Conservation (phyloP, 2,888 invertebrate genomes). For the Odontomyia ornata region DNA sequence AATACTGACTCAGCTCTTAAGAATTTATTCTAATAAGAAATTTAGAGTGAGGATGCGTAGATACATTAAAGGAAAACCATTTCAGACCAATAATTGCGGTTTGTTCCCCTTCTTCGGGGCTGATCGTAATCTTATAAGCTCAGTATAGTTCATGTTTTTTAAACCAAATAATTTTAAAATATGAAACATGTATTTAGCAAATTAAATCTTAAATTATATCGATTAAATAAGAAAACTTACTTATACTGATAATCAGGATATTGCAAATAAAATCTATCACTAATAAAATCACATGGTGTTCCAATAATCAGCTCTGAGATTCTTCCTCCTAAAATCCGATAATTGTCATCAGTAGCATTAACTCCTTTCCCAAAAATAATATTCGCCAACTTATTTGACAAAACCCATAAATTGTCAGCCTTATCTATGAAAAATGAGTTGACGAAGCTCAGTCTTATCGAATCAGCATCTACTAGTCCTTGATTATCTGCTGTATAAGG, state of each 20-base stretch:
- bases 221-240: too few relatives aligned
- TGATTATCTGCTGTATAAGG: constrained; percentile 73
- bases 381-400: constrained; percentile 79
- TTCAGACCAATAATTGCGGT: too few relatives aligned
- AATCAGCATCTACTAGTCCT: constrained; percentile 74
- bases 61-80: too few relatives aligned
- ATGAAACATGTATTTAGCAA: too few relatives aligned
- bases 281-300: constrained; percentile 56
- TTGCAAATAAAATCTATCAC: constrained; percentile 29
- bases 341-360: constrained; percentile 72
- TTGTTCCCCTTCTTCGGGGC: too few relatives aligned
- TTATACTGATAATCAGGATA: not conserved
- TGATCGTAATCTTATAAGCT: too few relatives aligned
- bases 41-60: too few relatives aligned
- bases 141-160: too few relatives aligned
- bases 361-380: constrained; percentile 66
- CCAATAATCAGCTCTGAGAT: constrained; percentile 61
- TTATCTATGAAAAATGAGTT: constrained; percentile 78
- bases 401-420: constrained; percentile 75
- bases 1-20: too few relatives aligned
- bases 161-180: too few relatives aligned
- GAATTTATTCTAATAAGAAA: too few relatives aligned
- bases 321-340: constrained; percentile 63
- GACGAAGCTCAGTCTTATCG: constrained; percentile 76
- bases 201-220: too few relatives aligned